Percentiles rank a stretch among this genome's conserved stretches.
Evolutionary conservation across 2,797 vertebrate genomes (phyloP).

Genomic region (Chromis chromis): DNA sequence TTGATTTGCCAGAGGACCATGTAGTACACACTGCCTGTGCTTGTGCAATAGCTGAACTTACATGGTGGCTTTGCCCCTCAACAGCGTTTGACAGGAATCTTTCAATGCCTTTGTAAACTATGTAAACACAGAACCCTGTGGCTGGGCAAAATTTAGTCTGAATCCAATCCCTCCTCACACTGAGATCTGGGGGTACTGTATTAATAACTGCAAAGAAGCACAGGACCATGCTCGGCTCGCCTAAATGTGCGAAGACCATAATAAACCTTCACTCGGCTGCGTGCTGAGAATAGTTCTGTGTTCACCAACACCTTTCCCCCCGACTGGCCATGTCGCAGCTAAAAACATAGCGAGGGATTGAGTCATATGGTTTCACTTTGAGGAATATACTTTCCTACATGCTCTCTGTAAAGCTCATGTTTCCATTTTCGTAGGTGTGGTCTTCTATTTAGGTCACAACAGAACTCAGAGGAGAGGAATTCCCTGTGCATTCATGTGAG

Average conservation of each 20-base stretch:
- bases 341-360: constrained; percentile 57
- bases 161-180: constrained; percentile 69
- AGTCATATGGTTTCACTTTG: constrained; percentile 87
- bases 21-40: constrained; percentile 48
- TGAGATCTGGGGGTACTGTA: constrained; percentile 41
- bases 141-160: constrained; percentile 47
- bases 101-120: constrained; percentile 77
- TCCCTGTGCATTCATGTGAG: constrained; percentile 71
- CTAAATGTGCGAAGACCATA: constrained; percentile 52
- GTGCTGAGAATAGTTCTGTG: constrained; percentile 51
- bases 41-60: constrained; percentile 62
- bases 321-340: constrained; percentile 41
- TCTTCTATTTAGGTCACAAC: constrained; percentile 84
- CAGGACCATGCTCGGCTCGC: constrained; percentile 17
- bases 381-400: constrained; percentile 79
- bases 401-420: constrained; percentile 80
- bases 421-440: constrained; percentile 82
- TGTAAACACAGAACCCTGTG: constrained; percentile 74
- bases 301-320: constrained; percentile 61
- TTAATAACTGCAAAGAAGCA: constrained; percentile 54
- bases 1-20: constrained; percentile 63
- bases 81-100: constrained; percentile 78
- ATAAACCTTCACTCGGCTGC: constrained; percentile 43
- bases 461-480: constrained; percentile 77
- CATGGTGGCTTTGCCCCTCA: constrained; percentile 68